Conservation (phyloP, 2,797 vertebrate genomes). For the Sebastes iracundus region DNA sequence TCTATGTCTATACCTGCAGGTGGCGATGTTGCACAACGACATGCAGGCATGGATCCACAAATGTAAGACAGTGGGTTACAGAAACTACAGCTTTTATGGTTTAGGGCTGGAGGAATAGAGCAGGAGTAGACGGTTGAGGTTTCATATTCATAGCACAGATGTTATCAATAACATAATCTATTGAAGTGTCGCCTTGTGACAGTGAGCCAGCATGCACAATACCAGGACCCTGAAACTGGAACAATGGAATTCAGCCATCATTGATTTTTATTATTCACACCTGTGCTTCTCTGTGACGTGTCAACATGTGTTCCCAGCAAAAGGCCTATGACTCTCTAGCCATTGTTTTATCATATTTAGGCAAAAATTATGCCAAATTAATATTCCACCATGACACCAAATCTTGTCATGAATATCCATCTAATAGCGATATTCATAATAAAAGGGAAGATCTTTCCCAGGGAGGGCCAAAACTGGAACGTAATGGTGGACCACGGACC, state of each 20-base stretch:
- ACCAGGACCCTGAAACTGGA: no score
- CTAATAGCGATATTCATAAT: not conserved
- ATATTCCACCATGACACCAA: not conserved
- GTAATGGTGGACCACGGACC: no score
- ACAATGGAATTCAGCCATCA: not conserved
- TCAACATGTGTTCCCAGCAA: not conserved
- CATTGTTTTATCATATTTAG: no score
- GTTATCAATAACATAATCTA: not conserved
- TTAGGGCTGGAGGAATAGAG: not conserved
- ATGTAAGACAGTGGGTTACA: not conserved
- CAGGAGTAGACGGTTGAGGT: not conserved
- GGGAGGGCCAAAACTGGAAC: no score
- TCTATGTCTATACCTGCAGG: constrained; percentile 44
- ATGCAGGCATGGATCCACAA: not conserved
- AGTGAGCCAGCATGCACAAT: not conserved
- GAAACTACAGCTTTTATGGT: not conserved
- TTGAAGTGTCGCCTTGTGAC: not conserved
- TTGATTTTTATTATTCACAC: not conserved
- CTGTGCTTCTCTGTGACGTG: not conserved
- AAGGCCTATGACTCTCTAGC: not conserved
- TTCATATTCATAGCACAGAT: not conserved
- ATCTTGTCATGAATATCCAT: not conserved
- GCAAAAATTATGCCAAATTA: no score
- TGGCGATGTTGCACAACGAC: constrained; percentile 52
- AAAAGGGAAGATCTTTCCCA: no score